A percentile compares a stretch with the other conserved stretches of the same genome.
Evolutionary conservation across 1,140 invertebrate genomes (phyloP).

Genomic region (Anagrus nilaparvatae): DNA sequence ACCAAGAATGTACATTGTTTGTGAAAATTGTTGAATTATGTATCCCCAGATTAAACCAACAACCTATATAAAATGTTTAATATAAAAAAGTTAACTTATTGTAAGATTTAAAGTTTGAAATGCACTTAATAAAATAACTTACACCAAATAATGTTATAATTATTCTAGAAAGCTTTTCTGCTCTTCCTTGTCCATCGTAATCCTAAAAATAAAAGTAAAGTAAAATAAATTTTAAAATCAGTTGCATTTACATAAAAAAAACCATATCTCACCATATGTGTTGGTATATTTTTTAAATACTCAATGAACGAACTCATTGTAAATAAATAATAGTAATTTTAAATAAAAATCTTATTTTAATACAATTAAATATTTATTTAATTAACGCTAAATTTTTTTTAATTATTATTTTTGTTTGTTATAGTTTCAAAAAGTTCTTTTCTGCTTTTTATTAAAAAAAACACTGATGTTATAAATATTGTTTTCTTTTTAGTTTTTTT

Average conservation of each 20-base stretch:
- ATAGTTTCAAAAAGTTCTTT: neutral
- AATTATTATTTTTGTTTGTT: neutral
- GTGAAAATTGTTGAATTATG: constrained; percentile 88
- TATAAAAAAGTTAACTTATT: constrained; percentile 8
- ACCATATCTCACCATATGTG: constrained; percentile 47
- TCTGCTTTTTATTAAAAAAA: no score
- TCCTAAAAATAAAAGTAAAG: constrained; percentile 50
- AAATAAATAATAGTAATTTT: constrained; percentile 12
- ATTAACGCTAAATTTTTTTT: neutral
- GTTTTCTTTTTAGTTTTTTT: no score
- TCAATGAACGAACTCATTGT: constrained; percentile 27
- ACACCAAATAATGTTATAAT: constrained; percentile 83
- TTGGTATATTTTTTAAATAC: constrained; percentile 43
- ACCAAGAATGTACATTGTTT: constrained; percentile 86
- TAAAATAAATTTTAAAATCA: neutral
- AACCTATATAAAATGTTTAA: constrained; percentile 37
- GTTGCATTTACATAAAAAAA: constrained; percentile 9
- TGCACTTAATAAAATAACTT: constrained; percentile 27
- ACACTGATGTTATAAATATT: no score
- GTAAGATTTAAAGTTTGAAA: neutral
- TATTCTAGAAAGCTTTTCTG: constrained; percentile 77
- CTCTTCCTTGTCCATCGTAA: constrained; percentile 81
- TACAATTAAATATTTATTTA: neutral
- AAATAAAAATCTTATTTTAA: no score
- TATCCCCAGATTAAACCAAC: constrained; percentile 89